Percentiles rank a stretch among this genome's conserved stretches.
phyloP scores from a whole-genome alignment of 2,113 vertebrate species.

The Alectura lathami region DNA sequence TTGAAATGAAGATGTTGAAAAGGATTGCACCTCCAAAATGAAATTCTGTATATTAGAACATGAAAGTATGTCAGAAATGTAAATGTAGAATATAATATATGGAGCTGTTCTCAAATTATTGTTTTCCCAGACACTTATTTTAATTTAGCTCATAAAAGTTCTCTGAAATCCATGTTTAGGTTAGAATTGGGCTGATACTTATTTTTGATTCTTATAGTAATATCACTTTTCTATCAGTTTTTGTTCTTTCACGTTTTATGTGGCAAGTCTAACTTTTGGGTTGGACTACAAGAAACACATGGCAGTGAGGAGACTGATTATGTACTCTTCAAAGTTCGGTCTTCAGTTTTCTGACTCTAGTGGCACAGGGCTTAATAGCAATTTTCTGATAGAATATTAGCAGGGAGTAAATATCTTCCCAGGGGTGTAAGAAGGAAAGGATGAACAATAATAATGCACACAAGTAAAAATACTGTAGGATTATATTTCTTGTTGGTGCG shows the following conservation, averaged over 20 bases:
- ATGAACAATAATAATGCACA: not conserved
- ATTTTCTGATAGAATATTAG: slow-evolving; percentile 7
- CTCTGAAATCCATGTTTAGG: not conserved
- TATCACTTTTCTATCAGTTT: not conserved
- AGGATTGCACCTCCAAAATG: not conserved
- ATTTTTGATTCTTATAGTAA: not conserved
- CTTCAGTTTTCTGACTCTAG: not conserved
- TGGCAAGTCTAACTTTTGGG: not conserved
- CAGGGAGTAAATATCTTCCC: not conserved
- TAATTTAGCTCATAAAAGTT: not conserved
- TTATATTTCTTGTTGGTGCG: not conserved
- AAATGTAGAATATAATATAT: not conserved
- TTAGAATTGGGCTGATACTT: not conserved
- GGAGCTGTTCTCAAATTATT: not conserved
- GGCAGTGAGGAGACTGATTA: not conserved
- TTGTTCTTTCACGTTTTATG: not conserved
- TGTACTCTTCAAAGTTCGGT: not conserved
- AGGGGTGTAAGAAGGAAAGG: not conserved
- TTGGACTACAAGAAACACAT: not conserved
- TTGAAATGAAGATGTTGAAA: not conserved
- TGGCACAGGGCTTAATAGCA: not conserved
- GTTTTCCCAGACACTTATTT: not conserved
- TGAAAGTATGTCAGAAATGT: not conserved
- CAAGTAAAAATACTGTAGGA: not conserved
- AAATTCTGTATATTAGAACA: not conserved